Percentiles rank a stretch among this genome's conserved stretches.
These are phyloP conservation scores for Sanderia malayensis DNA, from an alignment of 30 jellyfish, hydroid and myxozoan genomes.

Conservation along the genomic window DNA sequence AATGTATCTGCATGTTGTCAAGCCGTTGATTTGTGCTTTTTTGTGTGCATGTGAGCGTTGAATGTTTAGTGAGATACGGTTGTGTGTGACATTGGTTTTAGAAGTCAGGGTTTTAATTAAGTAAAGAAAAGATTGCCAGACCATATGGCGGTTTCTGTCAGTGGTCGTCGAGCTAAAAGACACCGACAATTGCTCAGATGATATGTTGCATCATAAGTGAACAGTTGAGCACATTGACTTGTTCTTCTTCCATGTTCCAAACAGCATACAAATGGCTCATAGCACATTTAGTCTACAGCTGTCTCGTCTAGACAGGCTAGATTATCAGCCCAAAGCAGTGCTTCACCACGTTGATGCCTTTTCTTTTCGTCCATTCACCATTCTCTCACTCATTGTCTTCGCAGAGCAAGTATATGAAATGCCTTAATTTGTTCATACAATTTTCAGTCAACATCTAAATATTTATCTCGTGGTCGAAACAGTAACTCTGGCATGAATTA, in stretches of 20 bases:
- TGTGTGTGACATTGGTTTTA: not conserved
- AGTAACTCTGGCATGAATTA: not conserved
- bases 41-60: not conserved
- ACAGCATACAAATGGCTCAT: conserved; percentile 31
- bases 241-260: conserved; percentile 32
- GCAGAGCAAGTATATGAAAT: conserved; percentile 6
- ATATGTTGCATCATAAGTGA: not conserved
- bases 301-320: conserved; percentile 64
- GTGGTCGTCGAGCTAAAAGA: no score
- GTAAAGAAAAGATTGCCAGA: not conserved
- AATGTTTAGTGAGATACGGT: not conserved
- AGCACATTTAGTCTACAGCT: conserved; percentile 67
- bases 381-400: conserved; percentile 41
- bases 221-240: conserved; percentile 53
- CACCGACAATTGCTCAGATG: conserved; percentile 2
- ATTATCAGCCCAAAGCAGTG: conserved; percentile 60
- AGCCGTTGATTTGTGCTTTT: not conserved
- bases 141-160: conserved; percentile 7
- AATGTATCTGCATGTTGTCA: no score
- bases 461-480: conserved; percentile 33
- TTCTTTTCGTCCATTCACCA: conserved; percentile 45
- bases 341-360: conserved; percentile 50
- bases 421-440: conserved; percentile 15
- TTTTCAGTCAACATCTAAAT: not conserved
- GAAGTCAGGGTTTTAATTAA: not conserved